Base-by-base conservation (phyloP, 2,113 vertebrate genomes). In the Bujurquina vittata region DNA sequence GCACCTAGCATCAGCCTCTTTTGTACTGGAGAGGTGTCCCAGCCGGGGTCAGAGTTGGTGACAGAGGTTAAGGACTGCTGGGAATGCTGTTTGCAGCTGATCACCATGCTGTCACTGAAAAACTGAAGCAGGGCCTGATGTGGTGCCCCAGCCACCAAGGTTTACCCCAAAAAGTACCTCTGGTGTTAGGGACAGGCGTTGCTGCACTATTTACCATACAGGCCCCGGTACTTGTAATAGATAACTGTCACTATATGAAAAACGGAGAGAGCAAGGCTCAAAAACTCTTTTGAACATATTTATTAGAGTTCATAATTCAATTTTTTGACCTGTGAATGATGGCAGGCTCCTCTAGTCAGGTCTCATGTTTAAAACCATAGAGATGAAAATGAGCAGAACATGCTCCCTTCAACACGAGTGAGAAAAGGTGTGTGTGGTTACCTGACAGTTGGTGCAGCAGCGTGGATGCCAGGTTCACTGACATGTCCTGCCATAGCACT, bases 401-500 rank as follows among this genome's bases (percentile, higher is more conserved):
- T 6, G 18, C n/a, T 20, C 52, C 18, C 20, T 2, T 33, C 4
- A 9, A 20, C 18, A 12, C 8, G 18, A 46, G 22, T 0, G 3
- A 56, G 31, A 20, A 35, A 18, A 18, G 1, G 8, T 56, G 29
- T 79, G 18, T 62, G 67, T 0, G 55, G 43, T 43, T 77, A 94
- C 94, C 94, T 88, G 94, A 94, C 57, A 94, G 94, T 81, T 94
- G 93, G 73, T 94, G 92, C 61, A 94, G 91, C 73, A 94, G 86
- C 4, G 94, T 93, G 26, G 94, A 94, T 2, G 94, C 94, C 90
- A 94, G 84, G 88, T 94, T 94, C 20, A 94, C 87, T 0, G 94
- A 94, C 93, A 93, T 94, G 91, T 94, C 94, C 87, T 93, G 94
- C 94, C 94, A 94, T 79, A 94, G 86, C 46, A 86, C 91, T 1